Conservation (phyloP, 2,888 invertebrate species). For the Chloromyia formosa region DNA sequence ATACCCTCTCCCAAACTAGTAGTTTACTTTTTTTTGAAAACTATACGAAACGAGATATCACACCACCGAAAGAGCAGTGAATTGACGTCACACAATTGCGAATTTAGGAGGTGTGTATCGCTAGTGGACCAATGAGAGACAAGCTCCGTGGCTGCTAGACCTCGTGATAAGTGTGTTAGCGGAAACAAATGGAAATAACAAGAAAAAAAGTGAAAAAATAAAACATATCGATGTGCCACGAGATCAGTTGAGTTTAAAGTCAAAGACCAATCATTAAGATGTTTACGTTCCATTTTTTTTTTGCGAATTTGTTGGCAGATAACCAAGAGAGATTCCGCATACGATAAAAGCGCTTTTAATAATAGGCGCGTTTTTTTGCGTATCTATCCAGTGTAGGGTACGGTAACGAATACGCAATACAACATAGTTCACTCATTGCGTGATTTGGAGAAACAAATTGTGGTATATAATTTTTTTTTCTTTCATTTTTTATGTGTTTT, state of each 20-base stretch:
- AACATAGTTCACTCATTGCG: too few species aligned
- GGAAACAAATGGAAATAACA: slow-evolving; percentile 5
- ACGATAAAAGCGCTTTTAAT: too few species aligned
- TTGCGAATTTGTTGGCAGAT: neutral
- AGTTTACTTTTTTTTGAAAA: slow-evolving; percentile 8
- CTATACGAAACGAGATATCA: slow-evolving; percentile 7
- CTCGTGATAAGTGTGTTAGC: slow-evolving; percentile 30
- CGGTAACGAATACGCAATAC: too few species aligned
- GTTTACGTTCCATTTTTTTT: slow-evolving; percentile 23
- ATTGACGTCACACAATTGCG: slow-evolving; percentile 35
- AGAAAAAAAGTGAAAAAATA: neutral
- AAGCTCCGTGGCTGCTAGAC: slow-evolving; percentile 32
- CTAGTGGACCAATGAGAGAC: slow-evolving; percentile 34
- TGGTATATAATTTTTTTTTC: too few species aligned
- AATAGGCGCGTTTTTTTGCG: too few species aligned
- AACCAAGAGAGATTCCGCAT: neutral
- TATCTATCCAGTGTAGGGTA: too few species aligned
- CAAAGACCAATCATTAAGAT: neutral
- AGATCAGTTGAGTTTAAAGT: neutral
- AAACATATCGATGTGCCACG: slow-evolving; percentile 15
- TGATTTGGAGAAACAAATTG: too few species aligned
- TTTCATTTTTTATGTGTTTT: too few species aligned
- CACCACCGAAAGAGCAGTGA: neutral
- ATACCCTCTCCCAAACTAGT: neutral
- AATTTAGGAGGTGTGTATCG: slow-evolving; percentile 46